Conservation (phyloP, 2,113 vertebrate species). For the Pachypanchax playfairii region DNA sequence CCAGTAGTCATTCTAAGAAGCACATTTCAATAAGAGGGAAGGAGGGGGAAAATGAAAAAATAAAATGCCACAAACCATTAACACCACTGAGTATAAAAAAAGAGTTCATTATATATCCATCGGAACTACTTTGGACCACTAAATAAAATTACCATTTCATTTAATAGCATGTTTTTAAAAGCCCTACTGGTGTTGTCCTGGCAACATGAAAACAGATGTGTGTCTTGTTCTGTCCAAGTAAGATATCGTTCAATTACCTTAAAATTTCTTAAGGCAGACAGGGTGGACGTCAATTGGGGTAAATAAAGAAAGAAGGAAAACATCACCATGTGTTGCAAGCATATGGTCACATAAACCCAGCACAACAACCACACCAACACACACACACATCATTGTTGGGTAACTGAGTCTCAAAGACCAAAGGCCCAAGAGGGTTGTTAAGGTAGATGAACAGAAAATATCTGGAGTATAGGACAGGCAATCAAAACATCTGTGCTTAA, state of each 20-base stretch:
- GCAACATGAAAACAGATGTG: no score
- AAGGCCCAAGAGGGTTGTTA: not conserved
- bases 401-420: conserved; percentile 21
- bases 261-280: conserved; percentile 19
- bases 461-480: not conserved
- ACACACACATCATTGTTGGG: conserved; percentile 20
- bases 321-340: conserved; percentile 42
- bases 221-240: no score
- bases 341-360: conserved; percentile 28
- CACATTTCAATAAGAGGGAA: conserved; percentile 5
- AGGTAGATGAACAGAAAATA: conserved; percentile 13
- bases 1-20: conserved; percentile 48
- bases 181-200: no score
- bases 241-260: not conserved
- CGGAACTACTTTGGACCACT: not conserved
- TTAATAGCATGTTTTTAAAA: no score
- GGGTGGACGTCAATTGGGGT: conserved; percentile 31
- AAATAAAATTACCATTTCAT: conserved; percentile 3
- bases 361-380: conserved; percentile 11
- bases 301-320: conserved; percentile 50
- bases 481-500: conserved; percentile 18
- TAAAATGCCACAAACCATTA: conserved; percentile 28
- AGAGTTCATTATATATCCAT: conserved; percentile 21
- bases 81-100: not conserved
- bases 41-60: not conserved